phyloP scores from a whole-genome alignment of 2,888 invertebrate genomes.

The Eupithecia centaureata region DNA sequence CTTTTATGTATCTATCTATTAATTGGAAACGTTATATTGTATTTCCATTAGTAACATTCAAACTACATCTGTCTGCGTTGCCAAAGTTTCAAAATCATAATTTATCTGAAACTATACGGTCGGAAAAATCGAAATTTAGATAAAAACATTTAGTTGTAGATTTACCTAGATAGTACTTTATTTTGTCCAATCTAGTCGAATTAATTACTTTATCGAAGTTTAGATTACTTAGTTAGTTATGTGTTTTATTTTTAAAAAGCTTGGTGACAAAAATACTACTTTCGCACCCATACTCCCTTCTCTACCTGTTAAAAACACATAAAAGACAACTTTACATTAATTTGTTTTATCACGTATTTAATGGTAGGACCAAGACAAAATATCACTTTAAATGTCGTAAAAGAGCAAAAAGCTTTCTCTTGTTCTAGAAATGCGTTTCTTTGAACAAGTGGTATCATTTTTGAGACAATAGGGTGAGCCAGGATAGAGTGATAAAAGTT shows the following conservation, averaged over 20 bases:
- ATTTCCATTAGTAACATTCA: too few relatives aligned
- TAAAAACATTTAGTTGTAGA: too few relatives aligned
- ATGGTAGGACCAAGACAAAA: constrained; percentile 18
- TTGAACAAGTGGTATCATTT: constrained; percentile 31
- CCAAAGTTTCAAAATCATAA: too few relatives aligned
- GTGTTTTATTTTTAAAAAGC: background rate
- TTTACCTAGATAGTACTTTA: too few relatives aligned
- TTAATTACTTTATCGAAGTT: background rate
- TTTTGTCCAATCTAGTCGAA: too few relatives aligned
- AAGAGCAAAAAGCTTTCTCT: constrained; percentile 38
- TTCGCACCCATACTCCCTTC: background rate
- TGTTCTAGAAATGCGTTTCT: constrained; percentile 35
- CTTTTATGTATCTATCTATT: too few relatives aligned
- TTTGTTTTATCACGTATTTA: constrained; percentile 30
- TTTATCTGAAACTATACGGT: too few relatives aligned
- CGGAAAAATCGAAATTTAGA: too few relatives aligned
- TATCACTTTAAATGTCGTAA: constrained; percentile 39
- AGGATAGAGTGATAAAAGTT: constrained; percentile 78
- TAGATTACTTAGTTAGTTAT: too few relatives aligned
- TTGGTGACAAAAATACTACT: background rate
- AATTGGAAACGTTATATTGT: too few relatives aligned
- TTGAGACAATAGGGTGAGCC: constrained; percentile 48
- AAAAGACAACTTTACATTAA: constrained; percentile 23
- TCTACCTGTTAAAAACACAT: constrained; percentile 2
- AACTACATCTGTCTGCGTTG: too few relatives aligned